Evolutionary conservation across 2,888 invertebrate species (phyloP), one percentile per base, ranked within the genome.

Genomic region (Leptogaster cylindrica): DNA sequence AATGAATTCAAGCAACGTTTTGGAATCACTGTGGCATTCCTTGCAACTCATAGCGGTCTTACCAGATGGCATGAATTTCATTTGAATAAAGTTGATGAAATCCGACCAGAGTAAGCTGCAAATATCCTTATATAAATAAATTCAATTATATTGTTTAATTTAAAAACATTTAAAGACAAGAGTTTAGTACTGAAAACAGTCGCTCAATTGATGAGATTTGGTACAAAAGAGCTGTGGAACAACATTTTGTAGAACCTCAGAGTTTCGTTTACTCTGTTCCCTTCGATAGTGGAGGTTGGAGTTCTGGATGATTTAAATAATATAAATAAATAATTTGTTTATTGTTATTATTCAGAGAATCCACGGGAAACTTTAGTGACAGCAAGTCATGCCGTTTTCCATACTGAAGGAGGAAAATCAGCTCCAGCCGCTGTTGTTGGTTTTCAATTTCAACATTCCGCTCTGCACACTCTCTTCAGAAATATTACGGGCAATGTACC

Each of bases 41-140:
- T 96, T 76, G 91, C 95, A 44, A 95, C 95, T 0, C 91, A 93
- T 78, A 94, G 93, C 76, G 95, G 95, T 0, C 84, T 96, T 2
- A 93, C 93, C 0, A 84, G 95, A 69, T 95, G 95, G 93, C 90
- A 92, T 75, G 92, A 92, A 64, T 87, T 88, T 72, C 84, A 85
- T 20, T 81, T 85, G 58, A 86, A 87, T 71, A 82, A 84, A 41
- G 83, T 83, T 1, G 81, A 83, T 20, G 79, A 81, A 64, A 72
- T 77, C 2, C 74, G 77, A 41, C 75, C 79, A 3, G 82, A 82
- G 73, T 82, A 78, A 73, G 77, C 73, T 20, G 6, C 12, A 3
- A 44, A 51, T 12, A 12, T 28, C 33, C 23, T 10, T 8, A 18
- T 14, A 16, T 25, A 16, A 2, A 20, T 6, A 50, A 46, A 39